Evolutionary conservation across 2,113 vertebrate species (phyloP).

Genomic region (Grantiella picta): DNA sequence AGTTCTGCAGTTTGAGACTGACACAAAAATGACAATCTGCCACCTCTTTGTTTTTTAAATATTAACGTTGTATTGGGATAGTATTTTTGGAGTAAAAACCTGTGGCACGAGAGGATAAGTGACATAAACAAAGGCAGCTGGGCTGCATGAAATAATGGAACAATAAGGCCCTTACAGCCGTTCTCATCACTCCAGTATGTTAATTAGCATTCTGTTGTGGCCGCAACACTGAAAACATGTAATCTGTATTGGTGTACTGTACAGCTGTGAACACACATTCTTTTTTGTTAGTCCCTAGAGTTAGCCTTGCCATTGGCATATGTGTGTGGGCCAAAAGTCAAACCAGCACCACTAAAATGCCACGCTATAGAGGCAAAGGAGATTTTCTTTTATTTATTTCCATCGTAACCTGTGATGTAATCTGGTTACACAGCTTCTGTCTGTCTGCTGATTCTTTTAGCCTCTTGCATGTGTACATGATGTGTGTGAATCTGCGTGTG

Average conservation of each 20-base stretch:
- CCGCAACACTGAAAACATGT: constrained; percentile 85
- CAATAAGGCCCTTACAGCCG: constrained; percentile 83
- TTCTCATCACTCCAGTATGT: constrained; percentile 83
- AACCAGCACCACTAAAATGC: constrained; percentile 72
- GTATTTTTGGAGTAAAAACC: constrained; percentile 84
- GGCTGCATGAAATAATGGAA: constrained; percentile 86
- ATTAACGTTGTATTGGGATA: constrained; percentile 83
- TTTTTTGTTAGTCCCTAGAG: constrained; percentile 82
- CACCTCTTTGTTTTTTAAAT: constrained; percentile 87
- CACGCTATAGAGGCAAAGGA: constrained; percentile 61
- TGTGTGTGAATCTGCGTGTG: background rate
- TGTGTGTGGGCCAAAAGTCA: constrained; percentile 83
- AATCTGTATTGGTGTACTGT: constrained; percentile 86
- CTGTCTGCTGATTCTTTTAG: constrained; percentile 30
- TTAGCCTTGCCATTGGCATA: constrained; percentile 81
- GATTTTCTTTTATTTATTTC: constrained; percentile 63
- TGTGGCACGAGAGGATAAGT: constrained; percentile 85
- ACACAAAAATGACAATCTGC: constrained; percentile 84
- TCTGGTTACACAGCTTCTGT: constrained; percentile 47
- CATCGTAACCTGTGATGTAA: constrained; percentile 70
- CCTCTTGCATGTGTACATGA: background rate
- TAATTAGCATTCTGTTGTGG: constrained; percentile 88
- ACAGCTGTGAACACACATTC: constrained; percentile 86
- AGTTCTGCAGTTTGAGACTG: constrained; percentile 81
- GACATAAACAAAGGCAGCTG: constrained; percentile 87